Percentiles rank a stretch among this genome's conserved stretches.
phyloP scores from a whole-genome alignment of 2,888 invertebrate species.

The Tipula vernalis region DNA sequence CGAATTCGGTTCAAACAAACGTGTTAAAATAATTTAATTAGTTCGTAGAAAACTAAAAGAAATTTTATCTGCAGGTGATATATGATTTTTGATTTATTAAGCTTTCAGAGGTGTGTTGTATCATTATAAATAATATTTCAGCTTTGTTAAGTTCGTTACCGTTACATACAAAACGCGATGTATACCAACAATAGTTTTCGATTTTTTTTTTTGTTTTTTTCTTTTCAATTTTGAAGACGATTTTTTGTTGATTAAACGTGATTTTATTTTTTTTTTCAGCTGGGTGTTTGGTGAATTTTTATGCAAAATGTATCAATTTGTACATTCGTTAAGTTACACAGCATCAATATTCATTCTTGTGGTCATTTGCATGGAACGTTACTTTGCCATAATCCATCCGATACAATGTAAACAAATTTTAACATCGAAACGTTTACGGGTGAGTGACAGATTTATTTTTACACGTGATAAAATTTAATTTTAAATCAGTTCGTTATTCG shows the following conservation, averaged over 20 bases:
- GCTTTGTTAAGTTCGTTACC: too few relatives aligned
- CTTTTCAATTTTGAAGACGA: too few relatives aligned
- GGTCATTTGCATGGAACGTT: slow-evolving; percentile 75
- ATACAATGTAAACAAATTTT: slow-evolving; percentile 73
- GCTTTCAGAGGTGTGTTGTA: too few relatives aligned
- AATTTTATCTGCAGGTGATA: too few relatives aligned
- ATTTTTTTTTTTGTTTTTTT: neutral
- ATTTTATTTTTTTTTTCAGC: slow-evolving; percentile 39
- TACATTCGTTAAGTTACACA: slow-evolving; percentile 78
- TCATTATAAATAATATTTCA: too few relatives aligned
- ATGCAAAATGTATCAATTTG: slow-evolving; percentile 85
- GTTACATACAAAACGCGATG: neutral
- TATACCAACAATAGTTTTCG: neutral
- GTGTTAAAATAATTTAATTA: too few relatives aligned
- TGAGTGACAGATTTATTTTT: slow-evolving; percentile 34
- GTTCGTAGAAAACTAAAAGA: too few relatives aligned
- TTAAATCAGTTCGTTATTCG: too few relatives aligned
- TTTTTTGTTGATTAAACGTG: neutral
- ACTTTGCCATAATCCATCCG: slow-evolving; percentile 75
- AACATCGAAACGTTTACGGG: slow-evolving; percentile 60
- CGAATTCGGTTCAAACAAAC: too few relatives aligned
- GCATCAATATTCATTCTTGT: slow-evolving; percentile 83
- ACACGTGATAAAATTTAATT: neutral
- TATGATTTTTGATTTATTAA: too few relatives aligned
- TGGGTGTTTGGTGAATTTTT: slow-evolving; percentile 76